Evolutionary conservation across 2,888 invertebrate genomes (phyloP), one percentile per base, ranked within the genome.

Genomic region (Lomographa bimaculata): DNA sequence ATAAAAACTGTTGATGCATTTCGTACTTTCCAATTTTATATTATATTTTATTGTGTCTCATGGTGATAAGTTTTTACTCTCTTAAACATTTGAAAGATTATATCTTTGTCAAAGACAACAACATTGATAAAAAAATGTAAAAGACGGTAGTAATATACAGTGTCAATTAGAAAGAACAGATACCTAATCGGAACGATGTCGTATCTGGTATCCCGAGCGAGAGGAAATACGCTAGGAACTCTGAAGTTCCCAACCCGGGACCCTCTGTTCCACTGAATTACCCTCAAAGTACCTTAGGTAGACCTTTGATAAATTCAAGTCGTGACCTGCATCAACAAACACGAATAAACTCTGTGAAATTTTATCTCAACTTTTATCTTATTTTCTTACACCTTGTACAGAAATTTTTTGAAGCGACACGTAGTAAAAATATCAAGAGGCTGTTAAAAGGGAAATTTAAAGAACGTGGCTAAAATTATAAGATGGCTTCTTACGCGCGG

Each of bases 381-480:
- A 72, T 74, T 73, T 71, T 64, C 69, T 52, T 57, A 50, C 57
- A 61, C 51, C 55, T 51, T 63, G 66, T 74, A 71, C 67, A 69
- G 62, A 71, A 71, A 63, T 66, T 71, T 66, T 73, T 63, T 63
- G 65, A 68, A 62, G 68, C 58, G 69, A 79, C 81, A 79, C 79
- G 77, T 78, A 76, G 71, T 75, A 74, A 78, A 81, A 82, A 81
- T 80, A 81, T 82, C 74, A 76, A 69, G 76, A 70, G 72, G 71
- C 71, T 70, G 77, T 81, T 82, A 78, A 75, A 73, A 80, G 76
- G 76, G 76, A 74, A 80, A 83, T 80, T 82, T 80, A 68, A 71
- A 74, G 64, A 71, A 79, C 81, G 80, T 81, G 82, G 73, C 67
- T 64, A 54, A 79, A 81, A 80, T 82, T 73, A 76, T 70, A 78